Base-by-base conservation (phyloP, 2,113 vertebrate species). In the Cacatua alba region DNA sequence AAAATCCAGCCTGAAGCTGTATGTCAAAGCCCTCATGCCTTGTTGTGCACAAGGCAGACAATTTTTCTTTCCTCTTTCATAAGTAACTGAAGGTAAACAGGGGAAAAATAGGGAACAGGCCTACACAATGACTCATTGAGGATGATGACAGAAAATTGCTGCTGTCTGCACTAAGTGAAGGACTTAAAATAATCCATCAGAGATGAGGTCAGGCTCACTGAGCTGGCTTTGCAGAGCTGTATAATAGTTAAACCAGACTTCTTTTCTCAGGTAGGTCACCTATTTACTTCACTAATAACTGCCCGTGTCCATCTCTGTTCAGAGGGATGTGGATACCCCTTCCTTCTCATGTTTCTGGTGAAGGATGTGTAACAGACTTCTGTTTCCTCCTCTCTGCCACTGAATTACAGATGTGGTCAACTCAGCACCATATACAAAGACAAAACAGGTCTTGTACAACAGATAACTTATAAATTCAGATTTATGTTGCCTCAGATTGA, bases 101-200 rank as follows among this genome's bases (percentile, higher is more conserved):
- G 64, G 70, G 80, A 19, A 75, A 94, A 97, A 97, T 71, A 65
- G 70, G 65, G 80, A 94, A 91, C 21, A 76, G 64, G 26, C 52
- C 77, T 82, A 29, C 75, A 79, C 83, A 94, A 71, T 91, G 88
- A 93, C 86, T 92, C 82, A 55, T 20, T 2, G 5, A 80, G 62
- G 82, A 96, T 90, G 93, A 95, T 93, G 88, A 90, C 68, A 95
- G 76, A 94, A 95, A 95, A 96, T 94, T 94, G 93, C 90, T 94
- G 60, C 93, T 88, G 88, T 75, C 94, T 94, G 90, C 80, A 75
- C 80, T 96, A 91, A 91, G 84, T 65, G 81, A 96, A 67, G 48
- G 77, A 83, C 88, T 96, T 92, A 76, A 93, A 94, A 90, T 83
- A 95, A 88, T 88, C 88, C 88, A 92, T 64, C 79, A 90, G 90